Base-by-base conservation (phyloP, 1,140 invertebrate species). In the Drosophila jambulina region DNA sequence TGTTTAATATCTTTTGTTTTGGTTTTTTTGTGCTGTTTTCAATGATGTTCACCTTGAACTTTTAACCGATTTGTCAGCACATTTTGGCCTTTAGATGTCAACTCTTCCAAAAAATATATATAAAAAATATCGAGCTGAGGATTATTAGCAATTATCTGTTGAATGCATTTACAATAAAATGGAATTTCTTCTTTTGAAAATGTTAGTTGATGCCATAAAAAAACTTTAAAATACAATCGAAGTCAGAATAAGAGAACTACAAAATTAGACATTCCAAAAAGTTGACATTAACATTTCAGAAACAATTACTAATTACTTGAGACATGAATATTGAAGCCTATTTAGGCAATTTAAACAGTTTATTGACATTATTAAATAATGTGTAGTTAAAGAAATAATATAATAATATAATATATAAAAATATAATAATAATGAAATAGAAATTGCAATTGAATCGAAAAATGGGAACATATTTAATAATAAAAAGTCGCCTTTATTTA, bases 31-130 rank as follows among this genome's bases (percentile, higher is more conserved):
- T 53, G 32, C 4, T 36, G 8, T 36, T 17, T 54, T 36, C 15
- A 36, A 54, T 23, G 32, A 34, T 36, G 51, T 36, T 36, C 51
- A 54, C 51, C 51, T 54, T 36, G 51, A 36, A 54, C 51, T 54
- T 36, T 54, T 36, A 54, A 3, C 51, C 51, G 51, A 54, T 54
- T 54, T 54, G 51, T 54, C 51, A 54, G 36, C 51, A 36, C 9
- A 23, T 23, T 36, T 54, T 23, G 21, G 51, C 8, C 51, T 54
- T 54, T 54, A 19, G 19, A 2, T 54, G 19, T 36, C 19, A 54
- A 17, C 32, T 54, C 5, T 54, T 54, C 19, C 21, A 34, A 23
- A 21, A 36, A n/a, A 23, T n/a, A n/a, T n/a, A n/a, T n/a, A 21
- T 36, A 23, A 21, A 6, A 23, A 23, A 54, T 54, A 36, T 17